Evolutionary conservation across 2,797 vertebrate genomes (phyloP).

Genomic region (Adrianichthys oophorus): DNA sequence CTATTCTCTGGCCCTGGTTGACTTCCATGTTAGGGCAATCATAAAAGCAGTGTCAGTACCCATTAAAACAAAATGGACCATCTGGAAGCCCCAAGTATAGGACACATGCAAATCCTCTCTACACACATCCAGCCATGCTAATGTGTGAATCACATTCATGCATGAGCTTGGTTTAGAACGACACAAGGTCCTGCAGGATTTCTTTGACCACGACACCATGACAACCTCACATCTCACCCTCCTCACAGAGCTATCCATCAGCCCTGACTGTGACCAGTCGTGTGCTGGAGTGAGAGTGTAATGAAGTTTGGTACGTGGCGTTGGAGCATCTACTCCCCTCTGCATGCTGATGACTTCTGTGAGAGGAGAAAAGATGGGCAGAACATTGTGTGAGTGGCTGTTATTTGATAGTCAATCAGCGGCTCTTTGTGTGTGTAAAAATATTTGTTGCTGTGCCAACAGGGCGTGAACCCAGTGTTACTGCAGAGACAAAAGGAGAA

Average conservation of each 20-base stretch:
- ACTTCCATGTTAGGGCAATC: constrained; percentile 25
- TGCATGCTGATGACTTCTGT: constrained; percentile 7
- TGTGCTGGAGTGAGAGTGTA: constrained; percentile 13
- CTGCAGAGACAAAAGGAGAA: neutral
- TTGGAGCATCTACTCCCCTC: constrained; percentile 15
- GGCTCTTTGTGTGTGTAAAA: constrained; percentile 18
- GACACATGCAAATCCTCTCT: constrained; percentile 26
- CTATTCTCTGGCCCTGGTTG: constrained; percentile 25
- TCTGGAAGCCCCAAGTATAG: constrained; percentile 27
- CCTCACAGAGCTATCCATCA: constrained; percentile 42
- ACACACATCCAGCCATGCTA: constrained; percentile 17
- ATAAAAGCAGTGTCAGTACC: constrained; percentile 32
- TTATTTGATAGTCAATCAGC: constrained; percentile 33
- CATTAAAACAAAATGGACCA: constrained; percentile 45
- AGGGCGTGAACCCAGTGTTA: constrained; percentile 40
- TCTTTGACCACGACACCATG: constrained; percentile 27
- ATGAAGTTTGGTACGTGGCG: constrained; percentile 42
- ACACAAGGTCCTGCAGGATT: neutral
- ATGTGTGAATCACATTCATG: constrained; percentile 17
- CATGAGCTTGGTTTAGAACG: neutral
- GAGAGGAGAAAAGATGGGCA: constrained; percentile 14
- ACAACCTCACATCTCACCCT: constrained; percentile 35
- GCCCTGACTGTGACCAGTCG: constrained; percentile 41
- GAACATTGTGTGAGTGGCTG: constrained; percentile 4
- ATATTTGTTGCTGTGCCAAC: constrained; percentile 52